Percentiles rank a stretch among this genome's conserved stretches.
Evolutionary conservation across 2,113 vertebrate species (phyloP).

Genomic region (Scophthalmus maximus): DNA sequence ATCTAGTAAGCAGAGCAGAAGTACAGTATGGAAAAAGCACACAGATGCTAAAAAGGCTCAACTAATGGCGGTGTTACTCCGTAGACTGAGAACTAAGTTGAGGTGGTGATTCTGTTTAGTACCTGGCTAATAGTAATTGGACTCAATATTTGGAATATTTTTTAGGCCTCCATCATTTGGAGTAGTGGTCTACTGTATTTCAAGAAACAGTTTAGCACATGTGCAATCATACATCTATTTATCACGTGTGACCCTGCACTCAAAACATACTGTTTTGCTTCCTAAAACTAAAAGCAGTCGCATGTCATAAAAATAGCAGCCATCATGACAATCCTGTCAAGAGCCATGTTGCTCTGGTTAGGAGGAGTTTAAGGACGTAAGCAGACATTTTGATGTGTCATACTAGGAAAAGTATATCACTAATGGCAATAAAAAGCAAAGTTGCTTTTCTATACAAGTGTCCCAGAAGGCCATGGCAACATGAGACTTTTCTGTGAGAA

Average conservation of each 20-base stretch:
- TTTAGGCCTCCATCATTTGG: not conserved
- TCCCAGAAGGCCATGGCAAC: not conserved
- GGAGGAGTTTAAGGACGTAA: not conserved
- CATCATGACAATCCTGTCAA: not conserved
- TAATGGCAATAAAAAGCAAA: not conserved
- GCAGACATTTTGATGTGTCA: not conserved
- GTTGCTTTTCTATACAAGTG: not conserved
- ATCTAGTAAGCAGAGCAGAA: not conserved
- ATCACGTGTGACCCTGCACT: not conserved
- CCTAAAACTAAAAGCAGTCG: not conserved
- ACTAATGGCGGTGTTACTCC: not conserved
- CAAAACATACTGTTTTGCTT: not conserved
- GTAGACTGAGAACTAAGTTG: not conserved
- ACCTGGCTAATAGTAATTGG: not conserved
- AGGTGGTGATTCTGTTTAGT: not conserved
- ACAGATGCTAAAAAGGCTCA: no score
- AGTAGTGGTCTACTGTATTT: not conserved
- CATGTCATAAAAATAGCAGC: not conserved
- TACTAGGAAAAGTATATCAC: not conserved
- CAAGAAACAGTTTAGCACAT: not conserved
- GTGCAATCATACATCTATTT: not conserved
- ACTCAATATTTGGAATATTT: not conserved
- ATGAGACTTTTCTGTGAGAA: not conserved
- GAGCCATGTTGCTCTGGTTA: not conserved
- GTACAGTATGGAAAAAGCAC: not conserved